phyloP scores from a whole-genome alignment of 2,888 invertebrate species.

The Cheilosia grossa region DNA sequence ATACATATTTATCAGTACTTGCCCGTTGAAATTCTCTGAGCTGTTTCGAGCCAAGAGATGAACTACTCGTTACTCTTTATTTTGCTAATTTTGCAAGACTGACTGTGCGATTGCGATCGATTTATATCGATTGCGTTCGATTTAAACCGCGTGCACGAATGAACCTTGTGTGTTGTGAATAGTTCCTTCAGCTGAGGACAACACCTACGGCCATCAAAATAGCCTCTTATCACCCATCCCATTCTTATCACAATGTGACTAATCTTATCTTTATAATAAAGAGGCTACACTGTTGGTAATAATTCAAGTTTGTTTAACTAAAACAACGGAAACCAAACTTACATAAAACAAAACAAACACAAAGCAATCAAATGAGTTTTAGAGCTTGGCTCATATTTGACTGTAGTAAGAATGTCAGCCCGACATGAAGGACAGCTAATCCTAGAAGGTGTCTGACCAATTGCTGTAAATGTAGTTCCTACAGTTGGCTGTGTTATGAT shows the following conservation, averaged over 20 bases:
- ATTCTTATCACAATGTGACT: neutral
- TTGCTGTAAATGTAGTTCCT: neutral
- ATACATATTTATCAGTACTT: no score
- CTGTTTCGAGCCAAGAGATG: no score
- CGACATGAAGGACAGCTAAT: slow-evolving; percentile 83
- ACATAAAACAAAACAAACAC: slow-evolving; percentile 75
- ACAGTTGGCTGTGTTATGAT: slow-evolving; percentile 56
- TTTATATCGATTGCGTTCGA: no score
- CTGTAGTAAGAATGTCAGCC: slow-evolving; percentile 81
- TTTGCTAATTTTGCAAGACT: no score
- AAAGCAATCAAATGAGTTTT: slow-evolving; percentile 73
- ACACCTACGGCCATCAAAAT: neutral
- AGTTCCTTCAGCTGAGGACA: neutral
- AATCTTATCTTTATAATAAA: neutral
- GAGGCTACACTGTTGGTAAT: neutral
- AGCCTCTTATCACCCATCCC: slow-evolving; percentile 2
- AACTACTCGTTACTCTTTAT: no score
- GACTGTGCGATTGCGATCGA: no score
- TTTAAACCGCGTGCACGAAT: no score
- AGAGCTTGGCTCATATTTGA: slow-evolving; percentile 76
- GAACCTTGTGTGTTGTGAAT: no score
- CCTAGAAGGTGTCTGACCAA: slow-evolving; percentile 78
- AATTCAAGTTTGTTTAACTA: neutral
- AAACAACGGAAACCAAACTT: slow-evolving; percentile 41
- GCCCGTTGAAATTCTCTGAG: no score